phyloP scores from a whole-genome alignment of 2,888 invertebrate genomes.

The Sturmia bella region DNA sequence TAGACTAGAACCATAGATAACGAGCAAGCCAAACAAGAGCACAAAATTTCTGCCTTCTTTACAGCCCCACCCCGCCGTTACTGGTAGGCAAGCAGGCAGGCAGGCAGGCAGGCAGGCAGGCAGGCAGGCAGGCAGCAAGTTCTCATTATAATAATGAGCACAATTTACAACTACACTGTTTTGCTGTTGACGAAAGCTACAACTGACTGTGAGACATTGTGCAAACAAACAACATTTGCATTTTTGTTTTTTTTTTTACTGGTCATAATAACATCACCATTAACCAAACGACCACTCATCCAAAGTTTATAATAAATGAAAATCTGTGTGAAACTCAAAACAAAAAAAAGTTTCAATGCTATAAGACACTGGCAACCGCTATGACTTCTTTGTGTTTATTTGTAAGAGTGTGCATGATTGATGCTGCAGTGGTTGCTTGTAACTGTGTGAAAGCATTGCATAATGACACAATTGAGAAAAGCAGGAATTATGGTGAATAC shows the following conservation, averaged over 20 bases:
- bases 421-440: constrained; percentile 11
- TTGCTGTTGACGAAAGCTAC: constrained; percentile 4
- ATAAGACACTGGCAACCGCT: constrained; percentile 2
- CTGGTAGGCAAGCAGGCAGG: not conserved
- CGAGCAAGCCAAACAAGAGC: not conserved
- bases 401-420: not conserved
- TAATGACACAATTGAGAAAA: constrained; percentile 17
- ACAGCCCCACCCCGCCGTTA: no score
- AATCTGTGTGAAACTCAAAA: not conserved
- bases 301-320: constrained; percentile 16
- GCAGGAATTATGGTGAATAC: constrained; percentile 18
- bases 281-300: constrained; percentile 17
- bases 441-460: not conserved
- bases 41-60: not conserved
- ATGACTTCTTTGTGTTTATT: not conserved
- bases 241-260: constrained; percentile 65
- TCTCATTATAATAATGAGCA: constrained; percentile 16
- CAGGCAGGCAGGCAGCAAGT: not conserved
- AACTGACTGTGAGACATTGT: constrained; percentile 51
- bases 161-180: constrained; percentile 27
- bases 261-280: constrained; percentile 62
- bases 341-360: not conserved
- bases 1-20: constrained; percentile 26
- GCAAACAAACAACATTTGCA: constrained; percentile 65
- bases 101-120: not conserved